Evolutionary conservation across 2,888 invertebrate genomes (phyloP).

Genomic region (Tortrix viridana): DNA sequence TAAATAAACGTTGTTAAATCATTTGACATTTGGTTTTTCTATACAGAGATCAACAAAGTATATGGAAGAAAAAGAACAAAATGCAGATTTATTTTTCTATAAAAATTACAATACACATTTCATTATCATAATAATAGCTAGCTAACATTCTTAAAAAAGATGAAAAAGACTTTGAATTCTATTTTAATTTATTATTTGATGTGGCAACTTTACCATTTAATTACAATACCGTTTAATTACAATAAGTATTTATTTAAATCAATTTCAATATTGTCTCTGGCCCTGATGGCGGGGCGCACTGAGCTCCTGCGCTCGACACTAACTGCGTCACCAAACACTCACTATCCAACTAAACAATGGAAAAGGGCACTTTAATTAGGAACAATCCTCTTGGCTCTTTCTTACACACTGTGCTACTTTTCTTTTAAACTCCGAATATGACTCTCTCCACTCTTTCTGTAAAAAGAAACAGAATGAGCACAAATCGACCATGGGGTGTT

Average conservation of each 20-base stretch:
- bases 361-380: constrained; percentile 88
- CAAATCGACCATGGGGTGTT: constrained; percentile 77
- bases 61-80: constrained; percentile 62
- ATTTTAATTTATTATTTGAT: constrained; percentile 78
- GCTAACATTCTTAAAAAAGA: constrained; percentile 82
- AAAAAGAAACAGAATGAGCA: constrained; percentile 83
- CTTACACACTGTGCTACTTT: constrained; percentile 99
- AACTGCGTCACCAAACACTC: constrained; percentile 78
- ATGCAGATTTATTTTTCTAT: constrained; percentile 80
- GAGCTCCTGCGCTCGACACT: constrained; percentile 61
- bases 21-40: constrained; percentile 73
- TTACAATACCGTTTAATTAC: constrained; percentile 82
- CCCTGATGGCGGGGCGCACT: constrained; percentile 67
- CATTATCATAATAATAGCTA: constrained; percentile 80
- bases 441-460: constrained; percentile 99
- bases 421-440: constrained; percentile 98
- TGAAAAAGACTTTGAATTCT: constrained; percentile 81
- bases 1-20: constrained; percentile 59
- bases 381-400: constrained; percentile 99
- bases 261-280: constrained; percentile 83
- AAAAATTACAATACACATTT: constrained; percentile 81
- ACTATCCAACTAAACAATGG: constrained; percentile 78
- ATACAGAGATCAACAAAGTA: constrained; percentile 75
- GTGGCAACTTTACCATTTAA: constrained; percentile 81
- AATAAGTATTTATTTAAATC: constrained; percentile 82